Evolutionary conservation across 2,888 invertebrate species (phyloP), one percentile per base, ranked within the genome.

Genomic region (Chelonus formosanus): DNA sequence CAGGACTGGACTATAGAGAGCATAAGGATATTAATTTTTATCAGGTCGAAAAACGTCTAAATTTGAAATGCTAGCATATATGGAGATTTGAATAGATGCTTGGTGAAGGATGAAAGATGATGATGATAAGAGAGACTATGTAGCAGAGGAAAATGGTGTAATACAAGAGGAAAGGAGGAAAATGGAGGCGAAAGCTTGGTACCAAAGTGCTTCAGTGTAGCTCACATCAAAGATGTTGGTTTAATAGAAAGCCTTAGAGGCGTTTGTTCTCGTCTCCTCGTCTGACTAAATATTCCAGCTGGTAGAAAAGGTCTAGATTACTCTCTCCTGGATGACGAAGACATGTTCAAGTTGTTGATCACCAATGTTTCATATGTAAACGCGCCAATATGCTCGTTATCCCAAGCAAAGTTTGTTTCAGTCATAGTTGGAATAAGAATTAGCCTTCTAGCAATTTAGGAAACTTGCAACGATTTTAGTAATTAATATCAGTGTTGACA

Each of bases 181-280:
- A 53, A 40, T 58, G 50, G 65, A 20, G 45, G 58, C 50, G 50
- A 52, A 54, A 68, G 71, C 68, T 74, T 73, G 76, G 74, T 72
- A 75, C 78, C 73, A 79, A 79, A 82, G 79, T 80, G 40, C 40
- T 40, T 40, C 5, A 40, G 40, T 40, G 40, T 40, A 40, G 77
- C 73, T 76, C 77, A 82, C 83, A 83, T 83, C 83, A 83, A 83
- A 84, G 82, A 82, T 52, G 80, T 80, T 82, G 77, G 79, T 85
- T 89, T 81, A 87, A 89, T 87, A 86, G 86, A 86, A 86, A 86
- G 86, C 87, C 87, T 87, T 84, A 85, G 83, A 87, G 87, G 86
- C 86, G 85, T 87, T 87, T 86, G 86, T 86, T 87, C 85, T 86
- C 84, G 84, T 84, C 80, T 85, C 74, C 87, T 84, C 82, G 80